Evolutionary conservation across 1,140 invertebrate species (phyloP).

Genomic region (Papilio dardanus): DNA sequence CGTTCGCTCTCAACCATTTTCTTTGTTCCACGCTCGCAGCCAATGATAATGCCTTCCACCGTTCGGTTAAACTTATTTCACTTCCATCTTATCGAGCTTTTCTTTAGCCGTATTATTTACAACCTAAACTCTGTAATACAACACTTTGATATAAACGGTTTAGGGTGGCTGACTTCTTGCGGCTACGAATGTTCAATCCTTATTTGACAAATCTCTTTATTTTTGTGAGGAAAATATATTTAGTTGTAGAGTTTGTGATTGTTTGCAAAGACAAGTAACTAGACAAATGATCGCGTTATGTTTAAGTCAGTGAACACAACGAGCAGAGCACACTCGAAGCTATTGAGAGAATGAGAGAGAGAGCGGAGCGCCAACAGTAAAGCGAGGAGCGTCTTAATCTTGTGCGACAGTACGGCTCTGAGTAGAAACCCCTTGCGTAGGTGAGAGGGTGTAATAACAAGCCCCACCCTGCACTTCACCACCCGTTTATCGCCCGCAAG

Average conservation of each 20-base stretch:
- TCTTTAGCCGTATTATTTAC: conserved; percentile 78
- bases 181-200: conserved; percentile 13
- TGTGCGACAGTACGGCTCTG: conserved; percentile 68
- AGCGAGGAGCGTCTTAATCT: conserved; percentile 76
- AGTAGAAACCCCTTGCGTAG: conserved; percentile 74
- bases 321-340: conserved; percentile 53
- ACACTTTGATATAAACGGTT: conserved; percentile 68
- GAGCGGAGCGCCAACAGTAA: conserved; percentile 65
- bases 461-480: conserved; percentile 51
- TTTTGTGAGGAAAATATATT: conserved; percentile 39
- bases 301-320: conserved; percentile 54
- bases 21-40: conserved; percentile 79
- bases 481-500: conserved; percentile 62
- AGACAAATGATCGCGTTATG: conserved; percentile 51
- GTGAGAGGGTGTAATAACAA: conserved; percentile 80
- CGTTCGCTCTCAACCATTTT: conserved; percentile 80
- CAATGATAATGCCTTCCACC: conserved; percentile 81
- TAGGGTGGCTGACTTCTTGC: conserved; percentile 44
- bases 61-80: conserved; percentile 81
- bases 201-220: conserved; percentile 39
- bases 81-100: conserved; percentile 77
- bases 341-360: conserved; percentile 61
- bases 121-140: conserved; percentile 67
- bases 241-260: neutral
- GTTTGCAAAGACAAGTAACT: conserved; percentile 27